A percentile compares a stretch with the other conserved stretches of the same genome.
phyloP scores from a whole-genome alignment of 2,797 vertebrate species.

The Poecile montanus region DNA sequence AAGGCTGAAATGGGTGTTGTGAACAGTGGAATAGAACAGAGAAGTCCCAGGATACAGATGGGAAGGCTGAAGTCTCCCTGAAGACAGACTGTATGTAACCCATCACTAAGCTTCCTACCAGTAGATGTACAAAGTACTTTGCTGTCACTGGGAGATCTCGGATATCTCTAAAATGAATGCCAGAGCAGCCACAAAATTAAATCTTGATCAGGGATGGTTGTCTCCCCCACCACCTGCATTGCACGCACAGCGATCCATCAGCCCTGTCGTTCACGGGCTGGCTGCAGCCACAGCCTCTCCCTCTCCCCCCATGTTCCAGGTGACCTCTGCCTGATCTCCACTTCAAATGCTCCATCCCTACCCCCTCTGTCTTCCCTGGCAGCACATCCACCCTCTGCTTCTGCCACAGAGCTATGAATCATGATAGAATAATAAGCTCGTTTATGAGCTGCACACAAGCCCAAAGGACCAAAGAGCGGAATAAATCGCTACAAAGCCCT shows the following conservation, averaged over 20 bases:
- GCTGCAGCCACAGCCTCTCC: background rate
- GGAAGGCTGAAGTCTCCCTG: background rate
- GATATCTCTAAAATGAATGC: background rate
- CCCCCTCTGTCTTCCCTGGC: slow-evolving; percentile 20
- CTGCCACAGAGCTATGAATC: slow-evolving; percentile 51
- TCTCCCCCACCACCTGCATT: rapidly evolving
- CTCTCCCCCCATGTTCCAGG: background rate
- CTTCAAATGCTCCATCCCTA: slow-evolving; percentile 8
- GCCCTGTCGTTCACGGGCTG: background rate
- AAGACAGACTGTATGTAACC: background rate
- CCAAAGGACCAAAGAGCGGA: slow-evolving; percentile 49
- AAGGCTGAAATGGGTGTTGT: background rate
- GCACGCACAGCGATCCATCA: rapidly evolving
- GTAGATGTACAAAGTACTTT: background rate
- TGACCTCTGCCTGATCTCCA: slow-evolving; percentile 55
- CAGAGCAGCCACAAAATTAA: background rate
- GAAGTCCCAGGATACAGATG: background rate
- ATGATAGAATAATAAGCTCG: slow-evolving; percentile 60
- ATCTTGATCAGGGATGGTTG: background rate
- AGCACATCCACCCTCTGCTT: slow-evolving; percentile 35
- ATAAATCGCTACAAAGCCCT: slow-evolving; percentile 67
- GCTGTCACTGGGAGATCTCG: background rate
- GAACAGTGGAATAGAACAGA: background rate
- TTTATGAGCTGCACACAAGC: slow-evolving; percentile 54
- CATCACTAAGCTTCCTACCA: background rate